Evolutionary conservation across 2,888 invertebrate genomes (phyloP).

Genomic region (Brachylomia viminalis): DNA sequence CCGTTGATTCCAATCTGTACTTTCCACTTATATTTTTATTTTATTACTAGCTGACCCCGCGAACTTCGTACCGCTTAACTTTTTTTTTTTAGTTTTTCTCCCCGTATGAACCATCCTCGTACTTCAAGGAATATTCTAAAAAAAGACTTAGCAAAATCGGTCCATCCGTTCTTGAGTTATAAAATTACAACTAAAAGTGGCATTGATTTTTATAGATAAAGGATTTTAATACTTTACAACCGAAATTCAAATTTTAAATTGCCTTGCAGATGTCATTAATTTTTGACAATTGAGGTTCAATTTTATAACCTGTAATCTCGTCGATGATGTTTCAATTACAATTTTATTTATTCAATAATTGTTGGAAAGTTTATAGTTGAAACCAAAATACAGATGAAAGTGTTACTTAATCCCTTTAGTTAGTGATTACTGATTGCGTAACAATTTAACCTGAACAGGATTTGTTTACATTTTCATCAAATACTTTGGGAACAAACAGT

Average conservation of each 20-base stretch:
- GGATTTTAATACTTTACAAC: not conserved
- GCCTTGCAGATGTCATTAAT: not conserved
- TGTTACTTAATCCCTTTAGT: not conserved
- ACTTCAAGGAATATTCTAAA: too few relatives aligned
- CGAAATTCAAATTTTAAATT: not conserved
- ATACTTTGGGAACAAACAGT: not conserved
- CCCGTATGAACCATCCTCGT: too few relatives aligned
- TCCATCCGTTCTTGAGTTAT: too few relatives aligned
- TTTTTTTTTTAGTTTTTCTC: too few relatives aligned
- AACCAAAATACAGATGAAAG: not conserved
- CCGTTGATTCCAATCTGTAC: not conserved
- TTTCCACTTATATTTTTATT: too few relatives aligned
- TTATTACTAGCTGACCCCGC: too few relatives aligned
- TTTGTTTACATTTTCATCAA: not conserved
- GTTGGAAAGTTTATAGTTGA: not conserved
- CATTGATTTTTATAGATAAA: too few relatives aligned
- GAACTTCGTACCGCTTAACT: too few relatives aligned
- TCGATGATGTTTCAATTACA: not conserved
- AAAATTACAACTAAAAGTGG: too few relatives aligned
- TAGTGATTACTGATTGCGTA: not conserved
- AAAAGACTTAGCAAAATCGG: too few relatives aligned
- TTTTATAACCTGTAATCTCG: not conserved
- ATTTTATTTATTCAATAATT: too few relatives aligned
- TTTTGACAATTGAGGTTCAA: not conserved
- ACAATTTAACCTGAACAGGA: not conserved